A percentile compares a stretch with the other conserved stretches of the same genome.
phyloP scores from a whole-genome alignment of 2,113 vertebrate species.

The Grammomys surdaster region DNA sequence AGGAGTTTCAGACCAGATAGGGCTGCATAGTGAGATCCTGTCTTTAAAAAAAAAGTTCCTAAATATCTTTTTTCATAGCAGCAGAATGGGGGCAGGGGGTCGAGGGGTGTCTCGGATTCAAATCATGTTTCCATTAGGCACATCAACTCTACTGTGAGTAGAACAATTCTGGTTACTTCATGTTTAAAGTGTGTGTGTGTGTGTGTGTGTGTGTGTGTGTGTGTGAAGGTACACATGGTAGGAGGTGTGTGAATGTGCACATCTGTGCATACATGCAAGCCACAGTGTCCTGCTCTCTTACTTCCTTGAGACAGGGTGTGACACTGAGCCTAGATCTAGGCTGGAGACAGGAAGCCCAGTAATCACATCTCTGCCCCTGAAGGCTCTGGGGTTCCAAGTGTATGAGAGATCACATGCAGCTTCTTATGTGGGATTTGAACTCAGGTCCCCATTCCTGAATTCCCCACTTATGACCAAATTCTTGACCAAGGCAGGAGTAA shows the following conservation, averaged over 20 bases:
- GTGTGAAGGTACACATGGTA: background rate
- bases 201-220: background rate
- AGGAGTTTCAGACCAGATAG: background rate
- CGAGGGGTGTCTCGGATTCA: background rate
- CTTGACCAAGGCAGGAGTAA: background rate
- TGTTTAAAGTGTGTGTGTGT: background rate
- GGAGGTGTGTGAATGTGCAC: background rate
- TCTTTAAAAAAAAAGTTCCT: background rate
- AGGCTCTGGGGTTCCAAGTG: background rate
- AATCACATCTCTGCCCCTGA: background rate
- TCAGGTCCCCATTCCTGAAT: background rate
- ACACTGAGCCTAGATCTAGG: background rate
- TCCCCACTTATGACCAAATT: background rate
- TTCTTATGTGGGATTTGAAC: background rate
- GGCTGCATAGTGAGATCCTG: background rate
- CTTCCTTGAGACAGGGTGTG: background rate
- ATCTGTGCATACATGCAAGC: background rate
- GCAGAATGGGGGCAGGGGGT: background rate
- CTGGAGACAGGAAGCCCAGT: background rate
- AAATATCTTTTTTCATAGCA: background rate
- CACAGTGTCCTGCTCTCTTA: background rate
- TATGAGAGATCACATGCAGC: background rate
- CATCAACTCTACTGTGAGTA: constrained; percentile 10
- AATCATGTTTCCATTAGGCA: background rate
- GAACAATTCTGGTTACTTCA: constrained; percentile 11